Evolutionary conservation across 1,140 invertebrate species (phyloP), one percentile per base, ranked within the genome.

Genomic region (Telenomus remus): DNA sequence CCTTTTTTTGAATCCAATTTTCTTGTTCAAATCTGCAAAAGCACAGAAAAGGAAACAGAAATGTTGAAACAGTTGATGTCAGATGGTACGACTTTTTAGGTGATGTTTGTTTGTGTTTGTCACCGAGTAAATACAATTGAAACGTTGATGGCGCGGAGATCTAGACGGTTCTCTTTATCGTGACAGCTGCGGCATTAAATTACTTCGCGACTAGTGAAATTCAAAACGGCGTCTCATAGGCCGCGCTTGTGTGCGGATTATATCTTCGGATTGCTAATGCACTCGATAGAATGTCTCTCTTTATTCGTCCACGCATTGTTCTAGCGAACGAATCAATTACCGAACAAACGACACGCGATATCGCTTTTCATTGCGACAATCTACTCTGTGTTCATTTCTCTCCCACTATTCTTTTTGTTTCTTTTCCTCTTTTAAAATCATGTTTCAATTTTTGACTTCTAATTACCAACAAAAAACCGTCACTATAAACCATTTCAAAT

Each of bases 101-200:
- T 39, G 37, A 39, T 55, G 39, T 53, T 56, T 50, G 10, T 15
- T 59, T 19, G 13, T 59, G 43, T 19, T 13, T 43, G 5, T 35
- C n/a, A 11, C 14, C 19, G 19, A 54, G n/a, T 27, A 39, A 60
- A 48, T 48, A 49, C 49, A 70, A 70, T 70, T 39, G 8, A 60
- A 50, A 51, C 46, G 57, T 63, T 57, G 63, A 46, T 47, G 54
- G 39, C 34, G 49, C 56, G 34, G 47, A 43, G 43, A 66, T 70
- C 61, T 46, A 60, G 48, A 14, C 57, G 61, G 60, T 72, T 73
- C 65, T 48, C 37, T 11, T 77, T 77, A 78, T 78, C 69, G 48
- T 48, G 65, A 78, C 78, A 76, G 75, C 56, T 76, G 76, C 68
- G 69, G 76, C 72, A 73, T 80, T 74, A 65, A 80, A 81, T 80